A percentile compares a stretch with the other conserved stretches of the same genome.
These are phyloP conservation scores for Sigmodon hispidus DNA, from an alignment of 2,113 vertebrate species.

Conservation along the genomic window DNA sequence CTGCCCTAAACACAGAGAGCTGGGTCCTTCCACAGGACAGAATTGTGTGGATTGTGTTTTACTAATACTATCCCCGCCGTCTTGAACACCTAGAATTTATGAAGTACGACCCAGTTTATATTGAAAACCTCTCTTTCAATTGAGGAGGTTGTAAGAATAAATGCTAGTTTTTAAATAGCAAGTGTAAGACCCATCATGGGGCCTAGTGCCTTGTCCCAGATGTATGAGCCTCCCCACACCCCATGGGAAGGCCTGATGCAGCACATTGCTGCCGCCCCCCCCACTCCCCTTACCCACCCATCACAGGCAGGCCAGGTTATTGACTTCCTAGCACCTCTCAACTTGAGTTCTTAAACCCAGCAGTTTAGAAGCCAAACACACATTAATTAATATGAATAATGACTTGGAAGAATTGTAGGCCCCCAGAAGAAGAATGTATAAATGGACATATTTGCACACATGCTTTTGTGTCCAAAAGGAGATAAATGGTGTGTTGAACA, in stretches of 20 bases:
- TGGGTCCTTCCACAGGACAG: not conserved
- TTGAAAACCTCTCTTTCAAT: not conserved
- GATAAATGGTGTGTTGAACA: not conserved
- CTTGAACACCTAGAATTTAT: not conserved
- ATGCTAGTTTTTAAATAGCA: not conserved
- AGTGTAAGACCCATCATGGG: not conserved
- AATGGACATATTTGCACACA: not conserved
- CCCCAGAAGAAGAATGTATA: constrained; percentile 36
- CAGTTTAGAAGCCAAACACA: constrained; percentile 39
- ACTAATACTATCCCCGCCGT: not conserved
- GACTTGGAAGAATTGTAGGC: not conserved
- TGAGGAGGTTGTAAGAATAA: not conserved
- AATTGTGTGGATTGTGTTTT: not conserved
- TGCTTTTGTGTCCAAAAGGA: constrained; percentile 35
- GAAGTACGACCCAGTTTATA: not conserved
- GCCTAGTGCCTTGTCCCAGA: rapidly evolving
- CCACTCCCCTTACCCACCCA: rapidly evolving
- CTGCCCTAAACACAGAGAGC: not conserved
- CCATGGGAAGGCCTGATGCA: too few relatives aligned
- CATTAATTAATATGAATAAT: constrained; percentile 67
- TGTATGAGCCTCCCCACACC: not conserved
- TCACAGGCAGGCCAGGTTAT: not conserved
- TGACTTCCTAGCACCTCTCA: not conserved
- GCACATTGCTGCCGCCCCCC: not conserved
- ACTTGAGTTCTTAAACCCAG: not conserved